Evolutionary conservation across 2,888 invertebrate genomes (phyloP), one percentile per base, ranked within the genome.

Genomic region (Nysson spinosus): DNA sequence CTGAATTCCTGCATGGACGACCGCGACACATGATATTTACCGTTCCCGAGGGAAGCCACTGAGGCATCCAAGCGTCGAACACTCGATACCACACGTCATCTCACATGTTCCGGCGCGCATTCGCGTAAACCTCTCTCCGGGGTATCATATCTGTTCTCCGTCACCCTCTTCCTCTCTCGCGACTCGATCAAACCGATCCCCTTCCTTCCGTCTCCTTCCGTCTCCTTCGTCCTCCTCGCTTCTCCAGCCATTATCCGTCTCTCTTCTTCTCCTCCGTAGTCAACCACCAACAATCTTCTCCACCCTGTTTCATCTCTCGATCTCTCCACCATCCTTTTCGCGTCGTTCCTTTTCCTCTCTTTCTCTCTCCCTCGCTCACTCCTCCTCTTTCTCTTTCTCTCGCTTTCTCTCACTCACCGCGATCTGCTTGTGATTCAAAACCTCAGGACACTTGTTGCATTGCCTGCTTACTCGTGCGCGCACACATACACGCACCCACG

Each of bases 391-490:
- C n/a, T n/a, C n/a, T n/a, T n/a, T n/a, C n/a, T 71, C 78, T 73
- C 61, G 65, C 75, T 73, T 75, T 73, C 75, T 72, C 72, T 67
- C 71, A 61, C 76, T 76, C 74, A 69, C 75, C 80, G 77, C 85
- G 83, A 86, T 86, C 86, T 86, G 84, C 86, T 87, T 87, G 86
- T 85, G 87, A 87, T 87, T 87, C 87, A 86, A 87, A 87, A 86
- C 85, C 86, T 87, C 85, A 84, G 86, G 86, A 86, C 86, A 87
- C 87, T 87, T 87, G 87, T 87, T 87, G 87, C 87, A 82, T 84
- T 77, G 79, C 81, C 79, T 75, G 74, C 85, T 85, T 83, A 83
- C 79, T 77, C 79, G 74, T 74, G 60, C 72, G 69, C 71, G 44
- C 43, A 47, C 44, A 46, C 54, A 26, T 5, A 22, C 28, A 14